Evolutionary conservation across 2,797 vertebrate species (phyloP).

Genomic region (Hyperoplus lanceolatus): DNA sequence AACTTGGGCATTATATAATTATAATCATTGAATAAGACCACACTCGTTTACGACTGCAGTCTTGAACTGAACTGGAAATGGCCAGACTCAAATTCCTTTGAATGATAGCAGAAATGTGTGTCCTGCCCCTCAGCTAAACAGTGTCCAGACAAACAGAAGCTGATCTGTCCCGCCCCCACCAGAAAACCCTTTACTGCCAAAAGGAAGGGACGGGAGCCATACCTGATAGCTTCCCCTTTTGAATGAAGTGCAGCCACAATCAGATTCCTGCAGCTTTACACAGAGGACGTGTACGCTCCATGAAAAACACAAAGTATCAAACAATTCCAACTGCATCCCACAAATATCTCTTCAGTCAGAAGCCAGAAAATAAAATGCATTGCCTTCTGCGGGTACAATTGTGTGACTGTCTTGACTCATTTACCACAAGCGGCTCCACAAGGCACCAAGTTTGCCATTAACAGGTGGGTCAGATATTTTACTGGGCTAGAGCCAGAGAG

Average conservation of each 20-base stretch:
- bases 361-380: constrained; percentile 63
- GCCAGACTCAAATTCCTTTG: constrained; percentile 64
- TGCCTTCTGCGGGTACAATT: constrained; percentile 59
- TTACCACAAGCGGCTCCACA: constrained; percentile 56
- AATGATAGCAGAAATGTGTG: constrained; percentile 67
- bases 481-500: constrained; percentile 67
- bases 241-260: constrained; percentile 56
- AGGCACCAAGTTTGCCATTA: constrained; percentile 65
- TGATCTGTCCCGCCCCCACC: constrained; percentile 58
- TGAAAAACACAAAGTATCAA: constrained; percentile 64
- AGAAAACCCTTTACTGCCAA: constrained; percentile 51
- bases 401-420: constrained; percentile 76
- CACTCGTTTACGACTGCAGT: constrained; percentile 52
- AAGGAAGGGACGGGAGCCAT: constrained; percentile 47
- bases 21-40: constrained; percentile 60
- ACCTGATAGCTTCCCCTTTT: constrained; percentile 58
- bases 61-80: constrained; percentile 63
- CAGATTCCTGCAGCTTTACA: constrained; percentile 65
- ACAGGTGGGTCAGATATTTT: constrained; percentile 83
- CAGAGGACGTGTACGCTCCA: constrained; percentile 46
- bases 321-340: constrained; percentile 58
- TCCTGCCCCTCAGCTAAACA: constrained; percentile 59
- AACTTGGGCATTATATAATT: constrained; percentile 53
- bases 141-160: constrained; percentile 67
- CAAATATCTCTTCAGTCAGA: constrained; percentile 52